phyloP scores from a whole-genome alignment of 2,797 vertebrate species.

The Gorsachius magnificus region DNA sequence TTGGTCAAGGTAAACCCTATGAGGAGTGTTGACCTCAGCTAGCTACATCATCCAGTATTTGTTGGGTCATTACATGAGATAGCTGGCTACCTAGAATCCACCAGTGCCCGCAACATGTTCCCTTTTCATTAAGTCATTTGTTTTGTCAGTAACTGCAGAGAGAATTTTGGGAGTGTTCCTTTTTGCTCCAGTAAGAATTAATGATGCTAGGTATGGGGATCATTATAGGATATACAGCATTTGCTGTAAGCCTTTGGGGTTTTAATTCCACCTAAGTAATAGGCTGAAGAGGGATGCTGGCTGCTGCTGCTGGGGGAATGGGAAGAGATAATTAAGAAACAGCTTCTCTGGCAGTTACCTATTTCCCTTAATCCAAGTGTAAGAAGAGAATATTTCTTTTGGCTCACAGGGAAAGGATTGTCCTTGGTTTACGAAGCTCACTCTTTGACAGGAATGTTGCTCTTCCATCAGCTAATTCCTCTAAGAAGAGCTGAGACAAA shows the following conservation, averaged over 20 bases:
- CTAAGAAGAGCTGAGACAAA: background rate
- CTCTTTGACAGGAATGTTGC: background rate
- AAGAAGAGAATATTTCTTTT: background rate
- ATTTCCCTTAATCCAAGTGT: background rate
- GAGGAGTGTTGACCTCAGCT: background rate
- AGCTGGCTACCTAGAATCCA: background rate
- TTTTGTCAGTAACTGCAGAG: background rate
- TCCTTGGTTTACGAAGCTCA: background rate
- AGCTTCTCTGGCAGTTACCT: background rate
- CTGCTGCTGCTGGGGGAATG: background rate
- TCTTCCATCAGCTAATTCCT: background rate
- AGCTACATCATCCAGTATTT: background rate
- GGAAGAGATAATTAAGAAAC: background rate
- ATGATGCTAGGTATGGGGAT: background rate
- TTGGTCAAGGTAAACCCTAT: background rate
- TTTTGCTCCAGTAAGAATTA: background rate
- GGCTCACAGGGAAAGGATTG: background rate
- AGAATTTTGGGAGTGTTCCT: background rate
- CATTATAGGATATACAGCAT: background rate
- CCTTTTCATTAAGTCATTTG: background rate
- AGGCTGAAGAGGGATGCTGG: background rate
- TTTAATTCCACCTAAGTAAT: background rate
- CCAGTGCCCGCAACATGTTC: background rate
- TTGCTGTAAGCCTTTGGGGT: background rate
- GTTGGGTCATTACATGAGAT: background rate